A percentile compares a stretch with the other conserved stretches of the same genome.
phyloP scores from a whole-genome alignment of 1,140 invertebrate species.

The Latrodectus geometricus region DNA sequence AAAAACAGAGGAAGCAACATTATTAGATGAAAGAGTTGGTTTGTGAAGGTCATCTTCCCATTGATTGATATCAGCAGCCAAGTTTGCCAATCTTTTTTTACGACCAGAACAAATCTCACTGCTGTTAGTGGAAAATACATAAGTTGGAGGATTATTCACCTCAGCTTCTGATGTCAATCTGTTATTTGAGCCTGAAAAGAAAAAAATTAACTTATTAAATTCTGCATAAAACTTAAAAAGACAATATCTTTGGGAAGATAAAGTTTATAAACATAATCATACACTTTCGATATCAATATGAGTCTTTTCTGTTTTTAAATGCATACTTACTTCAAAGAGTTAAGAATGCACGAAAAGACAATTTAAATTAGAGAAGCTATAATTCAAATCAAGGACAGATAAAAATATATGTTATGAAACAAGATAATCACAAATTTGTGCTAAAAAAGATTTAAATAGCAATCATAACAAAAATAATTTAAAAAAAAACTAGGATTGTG shows the following conservation, averaged over 20 bases:
- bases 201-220: not conserved
- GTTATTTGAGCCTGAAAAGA: not conserved
- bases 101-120: conserved; percentile 21
- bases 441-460: too few species aligned
- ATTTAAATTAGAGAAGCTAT: too few species aligned
- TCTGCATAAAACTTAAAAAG: not conserved
- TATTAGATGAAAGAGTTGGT: conserved; percentile 13
- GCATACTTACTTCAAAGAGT: not conserved
- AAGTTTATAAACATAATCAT: not conserved
- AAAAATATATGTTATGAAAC: too few species aligned
- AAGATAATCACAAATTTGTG: too few species aligned
- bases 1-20: not conserved
- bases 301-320: not conserved
- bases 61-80: conserved; percentile 50
- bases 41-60: conserved; percentile 52
- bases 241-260: not conserved
- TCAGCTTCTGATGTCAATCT: not conserved
- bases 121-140: conserved; percentile 46
- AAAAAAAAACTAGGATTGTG: too few species aligned
- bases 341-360: not conserved
- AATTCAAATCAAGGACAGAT: too few species aligned
- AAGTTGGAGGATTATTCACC: conserved; percentile 9
- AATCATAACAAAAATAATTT: too few species aligned
- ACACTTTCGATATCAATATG: not conserved
- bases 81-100: conserved; percentile 14